Conservation (phyloP, 2,797 vertebrate species). For the Phalloptychus januarius region DNA sequence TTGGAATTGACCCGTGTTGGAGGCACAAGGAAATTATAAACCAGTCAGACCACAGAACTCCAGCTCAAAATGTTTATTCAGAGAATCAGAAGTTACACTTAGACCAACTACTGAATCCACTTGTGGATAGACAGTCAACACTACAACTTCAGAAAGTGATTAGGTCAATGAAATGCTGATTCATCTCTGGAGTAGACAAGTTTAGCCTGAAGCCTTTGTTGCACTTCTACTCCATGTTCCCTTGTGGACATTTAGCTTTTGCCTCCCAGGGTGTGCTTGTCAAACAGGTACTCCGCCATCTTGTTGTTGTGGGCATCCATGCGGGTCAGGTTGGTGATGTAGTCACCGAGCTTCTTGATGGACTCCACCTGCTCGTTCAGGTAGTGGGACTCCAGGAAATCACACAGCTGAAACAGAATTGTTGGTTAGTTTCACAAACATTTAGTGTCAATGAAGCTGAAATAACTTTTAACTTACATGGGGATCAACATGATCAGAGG, state of each 20-base stretch:
- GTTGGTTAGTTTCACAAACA: background rate
- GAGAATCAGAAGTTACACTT: constrained; percentile 18
- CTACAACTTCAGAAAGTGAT: background rate
- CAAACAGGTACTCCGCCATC: constrained; percentile 94
- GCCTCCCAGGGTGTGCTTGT: constrained; percentile 83
- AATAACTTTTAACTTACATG: constrained; percentile 77
- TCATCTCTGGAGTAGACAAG: constrained; percentile 9
- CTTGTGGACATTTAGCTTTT: constrained; percentile 57
- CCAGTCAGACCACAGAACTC: constrained; percentile 16
- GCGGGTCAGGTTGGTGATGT: constrained; percentile 79
- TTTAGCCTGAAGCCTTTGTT: background rate
- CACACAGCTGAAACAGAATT: constrained; percentile 81
- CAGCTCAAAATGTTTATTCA: constrained; percentile 74
- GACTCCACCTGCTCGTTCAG: constrained; percentile 92
- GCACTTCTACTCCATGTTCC: background rate
- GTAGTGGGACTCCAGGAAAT: constrained; percentile 94
- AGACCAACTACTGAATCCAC: background rate
- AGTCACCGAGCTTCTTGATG: constrained; percentile 88
- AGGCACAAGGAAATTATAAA: background rate
- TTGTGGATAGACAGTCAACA: too few species aligned
- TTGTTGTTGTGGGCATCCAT: constrained; percentile 87
- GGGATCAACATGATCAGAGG: constrained; percentile 79
- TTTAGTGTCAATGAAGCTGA: background rate
- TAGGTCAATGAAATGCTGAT: background rate
- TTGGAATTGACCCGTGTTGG: too few species aligned